Base-by-base conservation (phyloP, 2,888 invertebrate genomes). In the Mesochorus sp. region DNA sequence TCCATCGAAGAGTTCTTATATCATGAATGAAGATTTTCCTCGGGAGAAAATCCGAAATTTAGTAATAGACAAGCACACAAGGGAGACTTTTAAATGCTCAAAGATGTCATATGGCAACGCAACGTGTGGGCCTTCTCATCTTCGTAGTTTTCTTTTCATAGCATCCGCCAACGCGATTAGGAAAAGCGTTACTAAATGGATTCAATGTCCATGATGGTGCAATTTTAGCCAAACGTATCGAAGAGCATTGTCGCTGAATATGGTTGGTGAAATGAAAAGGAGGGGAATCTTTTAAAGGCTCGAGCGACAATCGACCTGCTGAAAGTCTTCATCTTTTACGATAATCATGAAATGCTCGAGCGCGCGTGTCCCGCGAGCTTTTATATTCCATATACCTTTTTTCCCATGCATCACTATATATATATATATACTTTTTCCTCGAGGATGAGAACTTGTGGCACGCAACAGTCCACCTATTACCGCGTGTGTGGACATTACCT, bases 21-120 rank as follows among this genome's bases (percentile, higher is more conserved):
- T 34, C 78, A 67, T 77, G 73, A 68, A 34, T 57, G 62, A 78
- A 62, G 74, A 67, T 62, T 61, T 68, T 61, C 55, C 42, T 24
- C 6, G 17, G 10, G 49, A 49, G 55, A 72, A 64, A 71, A 66
- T 72, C 71, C 47, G 34, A 47, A 49, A 67, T 31, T 59, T 31
- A 42, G 28, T 39, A 49, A 57, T 28, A 14, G 10, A 14, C 24
- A 66, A 34, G 55, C 12, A 39, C 53, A 67, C 31, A 37, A 68
- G 51, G 44, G 19, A 42, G 28, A 42, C 17, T 55, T 37, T 5
- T 1, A 24, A 39, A 28, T 26, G 24, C 61, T 68, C 44, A 21
- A 28, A 61, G 24, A 51, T 51, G 47, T 59, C 37, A 24, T 17
- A 71, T 24, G 5, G 28, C 39, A 26, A 34, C 59, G 44, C 57